Conservation (phyloP, 2,797 vertebrate genomes). For the Neostethus bicornis region DNA sequence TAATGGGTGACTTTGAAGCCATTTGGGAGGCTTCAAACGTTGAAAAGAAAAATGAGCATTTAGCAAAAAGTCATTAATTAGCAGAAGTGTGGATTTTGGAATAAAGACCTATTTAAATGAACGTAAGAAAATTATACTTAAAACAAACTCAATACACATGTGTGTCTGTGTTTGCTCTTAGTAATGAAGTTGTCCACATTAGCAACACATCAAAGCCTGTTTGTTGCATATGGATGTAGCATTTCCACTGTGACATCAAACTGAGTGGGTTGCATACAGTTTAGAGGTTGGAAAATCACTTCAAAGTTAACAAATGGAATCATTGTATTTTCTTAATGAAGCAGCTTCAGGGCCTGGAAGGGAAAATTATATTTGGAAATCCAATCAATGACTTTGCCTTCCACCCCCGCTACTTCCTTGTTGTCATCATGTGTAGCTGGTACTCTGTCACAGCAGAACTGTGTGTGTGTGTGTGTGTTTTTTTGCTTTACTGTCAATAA, state of each 20-base stretch:
- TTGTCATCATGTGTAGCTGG: slow-evolving; percentile 36
- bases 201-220: slow-evolving; percentile 28
- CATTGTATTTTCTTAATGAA: slow-evolving; percentile 68
- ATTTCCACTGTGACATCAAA: slow-evolving; percentile 28
- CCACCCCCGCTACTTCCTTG: slow-evolving; percentile 27
- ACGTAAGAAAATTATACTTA: too few relatives aligned
- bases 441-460: slow-evolving; percentile 11
- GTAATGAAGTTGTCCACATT: slow-evolving; percentile 5
- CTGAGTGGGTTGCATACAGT: slow-evolving; percentile 31
- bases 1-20: too few relatives aligned
- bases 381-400: slow-evolving; percentile 38
- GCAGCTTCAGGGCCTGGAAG: slow-evolving; percentile 60
- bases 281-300: slow-evolving; percentile 46
- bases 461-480: neutral
- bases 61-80: too few relatives aligned
- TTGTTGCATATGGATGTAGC: slow-evolving; percentile 36
- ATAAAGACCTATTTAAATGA: neutral
- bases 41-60: too few relatives aligned
- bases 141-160: neutral
- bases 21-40: too few relatives aligned
- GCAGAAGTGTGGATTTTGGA: too few relatives aligned
- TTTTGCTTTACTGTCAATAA: neutral
- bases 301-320: slow-evolving; percentile 64
- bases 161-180: neutral
- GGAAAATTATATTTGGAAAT: slow-evolving; percentile 72